Conservation (phyloP, 2,113 vertebrate species). For the Excalfactoria chinensis region DNA sequence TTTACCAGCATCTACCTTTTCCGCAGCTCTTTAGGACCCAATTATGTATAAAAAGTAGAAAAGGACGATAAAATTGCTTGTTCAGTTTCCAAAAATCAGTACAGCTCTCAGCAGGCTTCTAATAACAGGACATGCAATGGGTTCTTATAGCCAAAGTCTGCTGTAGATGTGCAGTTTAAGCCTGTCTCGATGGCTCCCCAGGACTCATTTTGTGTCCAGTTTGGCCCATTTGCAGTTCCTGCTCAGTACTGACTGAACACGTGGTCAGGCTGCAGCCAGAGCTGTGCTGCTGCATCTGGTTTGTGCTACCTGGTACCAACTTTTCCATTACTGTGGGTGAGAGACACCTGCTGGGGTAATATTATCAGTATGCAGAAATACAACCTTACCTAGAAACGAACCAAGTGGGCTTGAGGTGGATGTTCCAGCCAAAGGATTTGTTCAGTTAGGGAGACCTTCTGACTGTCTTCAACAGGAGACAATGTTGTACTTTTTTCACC, state of each 20-base stretch:
- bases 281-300: neutral
- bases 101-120: neutral
- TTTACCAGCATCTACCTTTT: neutral
- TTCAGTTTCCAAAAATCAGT: neutral
- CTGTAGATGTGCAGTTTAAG: neutral
- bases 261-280: neutral
- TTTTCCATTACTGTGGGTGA: neutral
- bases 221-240: neutral
- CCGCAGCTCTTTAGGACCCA: neutral
- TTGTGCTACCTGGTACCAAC: neutral
- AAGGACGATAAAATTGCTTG: neutral
- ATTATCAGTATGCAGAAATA: neutral
- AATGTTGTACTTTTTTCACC: neutral
- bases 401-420: neutral
- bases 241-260: neutral
- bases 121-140: neutral
- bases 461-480: neutral
- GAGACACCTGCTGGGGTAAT: too few species aligned
- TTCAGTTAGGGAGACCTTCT: neutral
- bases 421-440: neutral
- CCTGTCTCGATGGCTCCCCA: neutral
- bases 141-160: neutral
- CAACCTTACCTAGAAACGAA: neutral
- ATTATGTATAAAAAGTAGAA: neutral
- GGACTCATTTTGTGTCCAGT: neutral